Base-by-base conservation (phyloP, 2,797 vertebrate species). In the Oreonectes daqikongensis region DNA sequence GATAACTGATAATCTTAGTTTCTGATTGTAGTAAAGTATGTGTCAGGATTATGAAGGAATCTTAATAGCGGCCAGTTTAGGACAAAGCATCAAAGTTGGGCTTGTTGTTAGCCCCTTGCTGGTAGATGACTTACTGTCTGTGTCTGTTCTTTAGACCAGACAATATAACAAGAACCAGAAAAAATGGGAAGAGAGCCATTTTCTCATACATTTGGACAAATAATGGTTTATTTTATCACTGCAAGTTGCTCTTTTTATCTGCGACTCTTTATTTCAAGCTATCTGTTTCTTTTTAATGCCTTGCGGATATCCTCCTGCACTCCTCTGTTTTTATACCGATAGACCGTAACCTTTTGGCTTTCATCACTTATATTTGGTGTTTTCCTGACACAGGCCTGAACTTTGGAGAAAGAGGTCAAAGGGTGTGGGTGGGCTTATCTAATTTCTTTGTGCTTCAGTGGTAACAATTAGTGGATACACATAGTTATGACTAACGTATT, bases 381-480 rank as follows among this genome's bases (percentile, higher is more conserved):
- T 82, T 86, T 88, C 83, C 85, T 84, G 79, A 85, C 68, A 42
- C 65, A 77, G 46, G 81, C 76, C 69, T 63, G 73, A 52, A 63
- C 60, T 42, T 46, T 52, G 61, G 32, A 50, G 68, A 78, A 80
- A 79, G 81, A 72, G 80, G 81, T 72, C 79, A 38, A 42, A 79
- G 69, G 74, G 9, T 64, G 69, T 79, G 50, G 7, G 79, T 74
- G 30, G 32, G 46, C 61, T 87, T 87, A 71, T 79, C 17, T 86
- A 85, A 89, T 68, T 79, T 81, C 83, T 79, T 87, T 91, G 75
- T 60, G 32, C 84, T 79, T 72, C 83, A 69, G 64, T 85, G 81
- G 73, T 82, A 88, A 89, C 85, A 89, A 87, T 87, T 53, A 69
- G 77, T 81, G 82, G 86, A 86, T 87, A 86, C 78, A 85, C 78